A percentile compares a stretch with the other conserved stretches of the same genome.
phyloP scores from a whole-genome alignment of 2,888 invertebrate species.

The Diaprepes abbreviatus region DNA sequence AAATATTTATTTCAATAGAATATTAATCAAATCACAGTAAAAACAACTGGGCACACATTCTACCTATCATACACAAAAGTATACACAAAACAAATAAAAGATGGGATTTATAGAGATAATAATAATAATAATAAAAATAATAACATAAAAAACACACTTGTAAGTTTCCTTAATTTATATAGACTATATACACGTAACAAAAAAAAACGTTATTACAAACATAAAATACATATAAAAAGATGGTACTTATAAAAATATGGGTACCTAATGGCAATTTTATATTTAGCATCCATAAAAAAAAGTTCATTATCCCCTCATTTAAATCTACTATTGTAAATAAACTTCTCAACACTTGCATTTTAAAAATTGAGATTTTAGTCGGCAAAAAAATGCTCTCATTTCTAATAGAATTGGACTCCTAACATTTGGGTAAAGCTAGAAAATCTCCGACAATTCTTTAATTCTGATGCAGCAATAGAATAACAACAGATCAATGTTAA shows the following conservation, averaged over 20 bases:
- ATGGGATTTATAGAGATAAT: constrained; percentile 9
- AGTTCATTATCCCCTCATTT: neutral
- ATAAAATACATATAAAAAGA: neutral
- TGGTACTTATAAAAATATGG: neutral
- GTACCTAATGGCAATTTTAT: constrained; percentile 2
- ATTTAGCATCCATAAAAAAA: neutral
- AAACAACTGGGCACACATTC: constrained; percentile 43
- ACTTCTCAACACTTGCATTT: no score
- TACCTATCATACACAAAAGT: constrained; percentile 18
- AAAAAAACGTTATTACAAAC: neutral
- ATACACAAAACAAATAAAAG: constrained; percentile 29
- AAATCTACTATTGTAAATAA: no score
- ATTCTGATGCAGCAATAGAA: no score
- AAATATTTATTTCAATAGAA: constrained; percentile 42
- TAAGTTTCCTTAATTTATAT: neutral
- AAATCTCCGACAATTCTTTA: no score
- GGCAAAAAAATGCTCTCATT: no score
- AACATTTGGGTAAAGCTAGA: no score
- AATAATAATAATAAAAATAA: constrained; percentile 14
- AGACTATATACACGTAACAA: neutral
- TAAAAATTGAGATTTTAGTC: no score
- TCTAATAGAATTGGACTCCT: no score
- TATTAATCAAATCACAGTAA: constrained; percentile 45
- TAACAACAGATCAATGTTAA: no score
- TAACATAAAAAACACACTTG: neutral